These are phyloP conservation scores for Lepidocolaptes lacrymiger DNA, from an alignment of 2,797 vertebrate genomes.

Conservation along the genomic window DNA sequence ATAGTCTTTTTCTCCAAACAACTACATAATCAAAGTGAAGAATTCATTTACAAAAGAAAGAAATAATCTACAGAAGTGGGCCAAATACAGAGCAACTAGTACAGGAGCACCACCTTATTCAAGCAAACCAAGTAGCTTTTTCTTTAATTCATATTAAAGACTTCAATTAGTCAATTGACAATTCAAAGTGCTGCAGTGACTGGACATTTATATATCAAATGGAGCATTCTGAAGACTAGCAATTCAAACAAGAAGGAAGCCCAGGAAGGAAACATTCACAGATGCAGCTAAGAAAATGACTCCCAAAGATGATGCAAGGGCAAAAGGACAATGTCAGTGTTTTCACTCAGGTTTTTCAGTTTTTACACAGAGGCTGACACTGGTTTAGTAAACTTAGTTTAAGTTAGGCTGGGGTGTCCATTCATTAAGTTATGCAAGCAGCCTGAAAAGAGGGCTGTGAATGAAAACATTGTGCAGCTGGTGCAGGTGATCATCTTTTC, in stretches of 20 bases:
- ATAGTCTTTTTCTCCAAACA: not conserved
- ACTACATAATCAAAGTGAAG: not conserved
- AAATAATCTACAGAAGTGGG: not conserved
- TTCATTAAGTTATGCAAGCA: slow-evolving; percentile 9
- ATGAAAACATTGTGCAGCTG: slow-evolving; percentile 31
- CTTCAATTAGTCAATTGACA: not conserved
- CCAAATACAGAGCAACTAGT: not conserved
- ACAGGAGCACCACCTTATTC: not conserved
- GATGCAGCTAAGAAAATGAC: not conserved
- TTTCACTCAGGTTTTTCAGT: not conserved
- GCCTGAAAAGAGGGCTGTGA: slow-evolving; percentile 12
- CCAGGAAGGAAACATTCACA: not conserved
- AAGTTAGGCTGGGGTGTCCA: not conserved
- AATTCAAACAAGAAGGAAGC: not conserved
- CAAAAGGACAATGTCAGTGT: not conserved
- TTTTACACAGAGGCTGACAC: not conserved
- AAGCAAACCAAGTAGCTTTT: not conserved
- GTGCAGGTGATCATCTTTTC: slow-evolving; percentile 54
- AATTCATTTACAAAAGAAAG: not conserved
- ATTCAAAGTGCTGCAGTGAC: not conserved
- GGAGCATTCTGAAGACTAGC: not conserved
- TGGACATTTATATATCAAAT: not conserved
- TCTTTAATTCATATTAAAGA: not conserved
- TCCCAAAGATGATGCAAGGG: not conserved
- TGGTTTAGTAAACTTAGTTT: not conserved